Base-by-base conservation (phyloP, 2,797 vertebrate species). In the Microhierax caerulescens region DNA sequence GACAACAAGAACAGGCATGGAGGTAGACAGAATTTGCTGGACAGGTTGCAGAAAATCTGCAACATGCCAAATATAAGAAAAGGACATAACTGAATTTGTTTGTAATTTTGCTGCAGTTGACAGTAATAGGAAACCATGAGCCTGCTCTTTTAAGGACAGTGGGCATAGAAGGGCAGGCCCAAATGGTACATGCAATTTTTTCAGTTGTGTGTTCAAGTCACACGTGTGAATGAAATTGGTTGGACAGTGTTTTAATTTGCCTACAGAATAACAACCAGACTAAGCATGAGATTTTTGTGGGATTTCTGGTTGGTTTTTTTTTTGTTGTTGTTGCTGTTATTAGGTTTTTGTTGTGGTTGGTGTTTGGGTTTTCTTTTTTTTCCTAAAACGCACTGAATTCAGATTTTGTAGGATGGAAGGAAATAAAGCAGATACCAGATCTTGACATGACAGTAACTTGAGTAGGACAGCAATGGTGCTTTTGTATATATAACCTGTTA, bases 381-480 rank as follows among this genome's bases (percentile, higher is more conserved):
- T 67, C 54, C 18, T 13, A n/a, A 56, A 54, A 73, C n/a, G 54
- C 48, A 18, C 9, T 22, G 25, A 81, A 78, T 85, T 56, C 65
- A 70, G 34, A 22, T 79, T 85, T 88, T 65, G 28, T 85, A 41
- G 53, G 30, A 50, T 69, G 30, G 12, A 78, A 56, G 21, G 18
- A 77, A 78, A 63, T 65, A 39, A 65, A 87, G 69, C 15, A 64
- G 15, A 36, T 47, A 45, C 18, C 39, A 81, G 28, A 69, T 48
- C 51, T 61, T 3, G 0, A 34, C 10, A 9, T 47, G 64, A 59
- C 47, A 24, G 36, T 70, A 82, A 75, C 18, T 51, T 0, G 0
- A 75, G 30, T 5, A 67, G 36, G n/a, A 74, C 54, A 75, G 13
- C 15, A 39, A 16, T 15, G 18, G 15, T 59, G 56, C 22, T 77